Evolutionary conservation across 2,113 vertebrate genomes (phyloP).

Genomic region (Felis chaus): DNA sequence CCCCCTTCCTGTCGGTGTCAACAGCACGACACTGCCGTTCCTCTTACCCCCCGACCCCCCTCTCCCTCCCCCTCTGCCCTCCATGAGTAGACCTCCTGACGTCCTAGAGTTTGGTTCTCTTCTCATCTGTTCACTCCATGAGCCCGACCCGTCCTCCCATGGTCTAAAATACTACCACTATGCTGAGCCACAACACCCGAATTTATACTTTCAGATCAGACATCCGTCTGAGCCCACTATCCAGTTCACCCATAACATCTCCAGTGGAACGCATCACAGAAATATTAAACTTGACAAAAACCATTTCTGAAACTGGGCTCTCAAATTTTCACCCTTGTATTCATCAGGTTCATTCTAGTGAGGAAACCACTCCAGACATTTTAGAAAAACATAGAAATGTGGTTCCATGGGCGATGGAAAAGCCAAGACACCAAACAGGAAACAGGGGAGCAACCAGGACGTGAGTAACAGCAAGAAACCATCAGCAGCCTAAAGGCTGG

Average conservation of each 20-base stretch:
- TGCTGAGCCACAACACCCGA: background rate
- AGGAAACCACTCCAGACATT: background rate
- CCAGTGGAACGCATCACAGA: background rate
- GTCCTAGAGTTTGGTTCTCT: background rate
- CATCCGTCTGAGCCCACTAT: background rate
- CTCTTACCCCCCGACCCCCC: background rate
- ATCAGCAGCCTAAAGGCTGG: background rate
- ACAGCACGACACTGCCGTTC: background rate
- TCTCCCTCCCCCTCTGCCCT: background rate
- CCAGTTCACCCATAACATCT: background rate
- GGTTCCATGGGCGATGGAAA: background rate
- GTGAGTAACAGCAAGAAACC: background rate
- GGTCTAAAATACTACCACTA: background rate
- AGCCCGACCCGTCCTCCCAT: background rate
- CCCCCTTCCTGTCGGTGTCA: background rate
- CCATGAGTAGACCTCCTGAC: background rate
- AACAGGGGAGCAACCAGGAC: background rate
- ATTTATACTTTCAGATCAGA: background rate
- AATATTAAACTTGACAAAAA: background rate
- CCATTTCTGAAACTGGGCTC: background rate
- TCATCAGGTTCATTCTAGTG: background rate
- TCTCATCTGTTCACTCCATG: background rate
- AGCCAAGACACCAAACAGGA: background rate
- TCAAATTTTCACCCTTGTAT: background rate
- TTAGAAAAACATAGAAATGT: background rate